Evolutionary conservation across 1,140 invertebrate species (phyloP).

Genomic region (Lepidotrigona ventralis): DNA sequence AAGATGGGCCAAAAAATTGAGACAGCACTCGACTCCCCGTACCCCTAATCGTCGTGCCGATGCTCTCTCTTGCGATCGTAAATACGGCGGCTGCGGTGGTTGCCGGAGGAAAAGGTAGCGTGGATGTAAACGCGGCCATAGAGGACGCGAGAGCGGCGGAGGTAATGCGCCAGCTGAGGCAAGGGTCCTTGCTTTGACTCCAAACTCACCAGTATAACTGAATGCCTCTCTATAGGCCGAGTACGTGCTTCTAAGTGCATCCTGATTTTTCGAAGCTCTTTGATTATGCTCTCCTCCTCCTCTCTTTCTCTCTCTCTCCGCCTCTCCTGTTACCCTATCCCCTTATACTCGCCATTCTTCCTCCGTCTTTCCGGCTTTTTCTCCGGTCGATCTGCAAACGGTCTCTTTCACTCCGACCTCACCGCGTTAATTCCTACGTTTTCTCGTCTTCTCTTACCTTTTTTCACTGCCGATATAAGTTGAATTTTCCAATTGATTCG

Average conservation of each 20-base stretch:
- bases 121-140: conserved; percentile 40
- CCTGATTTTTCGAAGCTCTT: conserved; percentile 74
- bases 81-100: conserved; percentile 16
- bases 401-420: neutral
- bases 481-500: no score
- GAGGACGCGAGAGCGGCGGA: conserved; percentile 47
- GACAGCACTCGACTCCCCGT: neutral
- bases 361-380: conserved; percentile 18
- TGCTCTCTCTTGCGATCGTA: conserved; percentile 2
- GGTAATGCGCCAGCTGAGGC: conserved; percentile 49
- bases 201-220: conserved; percentile 68
- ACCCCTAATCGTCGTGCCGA: conserved; percentile 8
- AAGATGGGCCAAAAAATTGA: neutral
- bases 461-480: neutral
- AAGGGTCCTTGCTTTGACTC: conserved; percentile 77
- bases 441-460: no score
- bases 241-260: conserved; percentile 73
- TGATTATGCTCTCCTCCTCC: conserved; percentile 65
- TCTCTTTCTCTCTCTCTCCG: neutral
- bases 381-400: conserved; percentile 1
- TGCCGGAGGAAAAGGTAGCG: conserved; percentile 31
- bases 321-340: neutral
- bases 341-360: conserved; percentile 20
- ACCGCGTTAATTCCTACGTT: neutral
- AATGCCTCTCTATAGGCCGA: conserved; percentile 71